Evolutionary conservation across 2,888 invertebrate genomes (phyloP), one percentile per base, ranked within the genome.

Genomic region (Eumerus sabulonum): DNA sequence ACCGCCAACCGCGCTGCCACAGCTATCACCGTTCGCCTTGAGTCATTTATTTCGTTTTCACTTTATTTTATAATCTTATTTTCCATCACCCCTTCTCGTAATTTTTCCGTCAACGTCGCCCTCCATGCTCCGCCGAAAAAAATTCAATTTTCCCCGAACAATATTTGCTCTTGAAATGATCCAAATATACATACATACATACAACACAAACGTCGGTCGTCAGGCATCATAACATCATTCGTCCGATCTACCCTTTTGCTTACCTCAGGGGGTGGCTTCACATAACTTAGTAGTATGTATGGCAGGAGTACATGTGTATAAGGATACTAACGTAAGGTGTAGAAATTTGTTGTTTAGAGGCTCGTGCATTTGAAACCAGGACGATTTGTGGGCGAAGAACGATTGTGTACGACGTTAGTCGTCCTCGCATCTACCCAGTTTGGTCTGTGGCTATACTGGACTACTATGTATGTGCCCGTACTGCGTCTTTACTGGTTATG

Each of bases 121-220:
- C 38, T 67, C 56, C 48, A 44, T 66, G 53, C 47, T 64, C 35
- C 36, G 12, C 14, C 12, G 19, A 48, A 44, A 72, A 67, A 68
- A 73, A 79, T 70, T 70, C 74, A 74, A 79, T 74, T 64, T 70
- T 51, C 50, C 38, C 59, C 40, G 18, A 73, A 63, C 59, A 73
- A 68, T 73, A 59, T 73, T 68, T 77, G 67, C 68, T 68, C 73
- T 48, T 50, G 45, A 59, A 76, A 79, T 73, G 60, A 45, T 73
- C 68, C 72, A 48, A 73, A 68, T 73, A 48, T 62, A 50, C 63
- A 57, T 50, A n/a, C n/a, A 36, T 36, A 36, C 27, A 72, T 53
- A 54, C 71, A 54, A 56, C 38, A 50, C 27, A 48, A 53, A 13
- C 50, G 18, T 51, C 56, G 19, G 18, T 51, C 56, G 19, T 57